Evolutionary conservation across 2,888 invertebrate genomes (phyloP).

Genomic region (Epinotia ramella): DNA sequence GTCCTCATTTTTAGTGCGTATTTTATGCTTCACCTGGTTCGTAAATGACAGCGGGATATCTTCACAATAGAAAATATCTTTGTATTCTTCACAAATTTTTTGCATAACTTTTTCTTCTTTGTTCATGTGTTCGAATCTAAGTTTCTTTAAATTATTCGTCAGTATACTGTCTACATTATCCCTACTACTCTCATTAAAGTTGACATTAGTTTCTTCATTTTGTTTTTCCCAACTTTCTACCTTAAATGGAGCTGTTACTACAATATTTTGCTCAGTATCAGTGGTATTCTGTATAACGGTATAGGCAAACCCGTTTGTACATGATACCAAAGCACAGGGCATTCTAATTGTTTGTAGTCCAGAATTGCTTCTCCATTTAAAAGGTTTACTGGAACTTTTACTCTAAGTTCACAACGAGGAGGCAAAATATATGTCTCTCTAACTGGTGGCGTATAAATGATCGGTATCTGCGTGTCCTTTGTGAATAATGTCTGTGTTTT

Average conservation of each 20-base stretch:
- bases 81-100: slow-evolving; percentile 43
- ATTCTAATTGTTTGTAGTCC: slow-evolving; percentile 44
- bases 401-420: too few relatives aligned
- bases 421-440: too few relatives aligned
- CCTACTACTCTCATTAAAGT: too few relatives aligned
- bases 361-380: slow-evolving; percentile 41
- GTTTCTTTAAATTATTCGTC: neutral
- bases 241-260: slow-evolving; percentile 35
- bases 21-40: slow-evolving; percentile 46
- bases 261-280: slow-evolving; percentile 5
- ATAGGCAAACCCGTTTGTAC: slow-evolving; percentile 41
- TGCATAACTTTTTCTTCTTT: slow-evolving; percentile 41
- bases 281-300: slow-evolving; percentile 45
- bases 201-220: too few relatives aligned
- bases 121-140: slow-evolving; percentile 48
- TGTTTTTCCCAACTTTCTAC: neutral
- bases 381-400: slow-evolving; percentile 42
- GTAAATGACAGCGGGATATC: slow-evolving; percentile 36
- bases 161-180: too few relatives aligned
- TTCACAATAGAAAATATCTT: slow-evolving; percentile 47
- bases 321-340: slow-evolving; percentile 25
- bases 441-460: slow-evolving; percentile 40
- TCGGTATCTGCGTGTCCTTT: slow-evolving; percentile 38
- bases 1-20: slow-evolving; percentile 32
- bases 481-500: slow-evolving; percentile 40